Evolutionary conservation across 2,113 vertebrate genomes (phyloP).

Genomic region (Trematomus loennbergii): DNA sequence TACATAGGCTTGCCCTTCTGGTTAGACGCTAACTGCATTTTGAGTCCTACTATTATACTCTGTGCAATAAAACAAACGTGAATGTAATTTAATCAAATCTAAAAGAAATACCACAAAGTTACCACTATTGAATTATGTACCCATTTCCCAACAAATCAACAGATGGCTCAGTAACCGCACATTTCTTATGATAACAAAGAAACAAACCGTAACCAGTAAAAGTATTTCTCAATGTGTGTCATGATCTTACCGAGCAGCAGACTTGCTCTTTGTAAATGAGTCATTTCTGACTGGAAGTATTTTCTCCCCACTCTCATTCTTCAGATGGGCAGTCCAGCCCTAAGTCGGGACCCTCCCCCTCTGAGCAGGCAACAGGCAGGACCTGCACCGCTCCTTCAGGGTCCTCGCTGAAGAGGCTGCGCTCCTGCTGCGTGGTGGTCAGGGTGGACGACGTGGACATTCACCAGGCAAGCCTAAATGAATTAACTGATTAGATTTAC

Average conservation of each 20-base stretch:
- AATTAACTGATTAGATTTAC: slow-evolving; percentile 47
- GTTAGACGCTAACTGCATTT: too few species aligned
- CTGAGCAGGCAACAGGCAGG: slow-evolving; percentile 72
- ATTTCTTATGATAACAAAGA: background rate
- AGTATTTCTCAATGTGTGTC: background rate
- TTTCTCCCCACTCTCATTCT: background rate
- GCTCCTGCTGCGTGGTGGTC: slow-evolving; percentile 93
- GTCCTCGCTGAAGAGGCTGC: slow-evolving; percentile 88
- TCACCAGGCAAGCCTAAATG: slow-evolving; percentile 87
- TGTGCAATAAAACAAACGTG: too few species aligned
- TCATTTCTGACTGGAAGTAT: background rate
- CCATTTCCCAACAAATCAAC: background rate
- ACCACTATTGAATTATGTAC: background rate
- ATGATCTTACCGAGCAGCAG: background rate
- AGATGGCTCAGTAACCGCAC: background rate
- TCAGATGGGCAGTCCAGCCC: slow-evolving; percentile 74
- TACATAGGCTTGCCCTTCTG: too few species aligned
- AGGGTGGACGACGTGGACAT: slow-evolving; percentile 95
- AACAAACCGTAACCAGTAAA: background rate
- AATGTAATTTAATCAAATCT: too few species aligned
- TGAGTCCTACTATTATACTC: too few species aligned
- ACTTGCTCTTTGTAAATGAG: background rate
- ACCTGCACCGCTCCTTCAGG: slow-evolving; percentile 62
- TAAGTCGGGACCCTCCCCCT: slow-evolving; percentile 60
- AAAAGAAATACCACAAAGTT: background rate